Percentiles rank a stretch among this genome's conserved stretches.
These are phyloP conservation scores for Papilio aristodemus DNA, from an alignment of 1,140 invertebrate genomes.

Conservation along the genomic window DNA sequence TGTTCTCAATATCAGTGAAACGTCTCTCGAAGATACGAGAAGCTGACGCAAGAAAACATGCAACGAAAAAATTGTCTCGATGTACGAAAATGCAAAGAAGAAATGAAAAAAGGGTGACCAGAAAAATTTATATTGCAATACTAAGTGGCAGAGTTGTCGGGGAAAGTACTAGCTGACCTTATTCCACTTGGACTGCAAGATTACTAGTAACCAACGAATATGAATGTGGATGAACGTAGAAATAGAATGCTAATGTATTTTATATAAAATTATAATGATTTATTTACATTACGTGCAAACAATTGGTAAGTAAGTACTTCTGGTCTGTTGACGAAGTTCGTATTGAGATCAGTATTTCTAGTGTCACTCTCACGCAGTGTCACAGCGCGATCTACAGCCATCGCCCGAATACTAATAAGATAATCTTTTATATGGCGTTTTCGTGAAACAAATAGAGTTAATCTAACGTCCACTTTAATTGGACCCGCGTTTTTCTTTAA, in stretches of 20 bases:
- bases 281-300: neutral
- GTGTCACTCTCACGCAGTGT: constrained; percentile 38
- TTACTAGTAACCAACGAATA: too few relatives aligned
- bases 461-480: constrained; percentile 50
- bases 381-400: constrained; percentile 46
- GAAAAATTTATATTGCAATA: neutral
- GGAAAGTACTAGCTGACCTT: neutral
- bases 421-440: constrained; percentile 77
- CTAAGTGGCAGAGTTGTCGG: neutral
- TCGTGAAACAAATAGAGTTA: constrained; percentile 72
- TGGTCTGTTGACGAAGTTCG: neutral
- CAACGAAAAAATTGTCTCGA: constrained; percentile 9
- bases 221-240: too few relatives aligned
- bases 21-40: neutral
- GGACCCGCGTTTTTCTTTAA: constrained; percentile 43
- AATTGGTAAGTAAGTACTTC: neutral
- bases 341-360: constrained; percentile 24
- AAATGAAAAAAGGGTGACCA: neutral
- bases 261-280: neutral
- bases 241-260: too few relatives aligned
- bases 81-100: neutral
- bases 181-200: too few relatives aligned
- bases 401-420: constrained; percentile 74
- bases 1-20: constrained; percentile 25
- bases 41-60: constrained; percentile 26